Percentiles rank a stretch among this genome's conserved stretches.
phyloP scores from a whole-genome alignment of 2,888 invertebrate genomes.

The Apodemia mormo region DNA sequence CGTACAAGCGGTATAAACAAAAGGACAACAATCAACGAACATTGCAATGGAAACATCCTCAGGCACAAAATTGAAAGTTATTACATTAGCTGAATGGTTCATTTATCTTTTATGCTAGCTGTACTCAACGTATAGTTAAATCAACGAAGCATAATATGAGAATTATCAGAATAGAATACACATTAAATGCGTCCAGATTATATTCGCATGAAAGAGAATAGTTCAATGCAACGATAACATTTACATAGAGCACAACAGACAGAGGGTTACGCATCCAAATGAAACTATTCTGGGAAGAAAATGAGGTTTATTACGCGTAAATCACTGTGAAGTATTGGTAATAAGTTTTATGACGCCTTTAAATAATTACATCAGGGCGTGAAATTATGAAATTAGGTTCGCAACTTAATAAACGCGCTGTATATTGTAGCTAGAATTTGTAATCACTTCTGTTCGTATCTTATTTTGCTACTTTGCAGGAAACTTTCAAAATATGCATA shows the following conservation, averaged over 20 bases:
- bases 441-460: too few species aligned
- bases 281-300: slow-evolving; percentile 9
- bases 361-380: not conserved
- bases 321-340: slow-evolving; percentile 9
- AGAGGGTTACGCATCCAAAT: not conserved
- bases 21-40: too few species aligned
- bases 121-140: not conserved
- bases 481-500: too few species aligned
- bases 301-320: slow-evolving; percentile 16
- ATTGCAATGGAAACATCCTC: too few species aligned
- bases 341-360: slow-evolving; percentile 1
- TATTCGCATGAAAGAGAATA: not conserved
- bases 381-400: not conserved
- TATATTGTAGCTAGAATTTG: not conserved
- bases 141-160: slow-evolving; percentile 6
- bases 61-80: too few species aligned
- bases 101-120: not conserved
- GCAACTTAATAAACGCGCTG: not conserved
- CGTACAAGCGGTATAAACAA: too few species aligned
- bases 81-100: too few species aligned
- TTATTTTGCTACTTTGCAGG: too few species aligned
- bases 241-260: not conserved
- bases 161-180: slow-evolving; percentile 11
- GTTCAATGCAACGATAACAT: not conserved
- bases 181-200: not conserved